Conservation (phyloP, 2,113 vertebrate species). For the Malurus melanocephalus region DNA sequence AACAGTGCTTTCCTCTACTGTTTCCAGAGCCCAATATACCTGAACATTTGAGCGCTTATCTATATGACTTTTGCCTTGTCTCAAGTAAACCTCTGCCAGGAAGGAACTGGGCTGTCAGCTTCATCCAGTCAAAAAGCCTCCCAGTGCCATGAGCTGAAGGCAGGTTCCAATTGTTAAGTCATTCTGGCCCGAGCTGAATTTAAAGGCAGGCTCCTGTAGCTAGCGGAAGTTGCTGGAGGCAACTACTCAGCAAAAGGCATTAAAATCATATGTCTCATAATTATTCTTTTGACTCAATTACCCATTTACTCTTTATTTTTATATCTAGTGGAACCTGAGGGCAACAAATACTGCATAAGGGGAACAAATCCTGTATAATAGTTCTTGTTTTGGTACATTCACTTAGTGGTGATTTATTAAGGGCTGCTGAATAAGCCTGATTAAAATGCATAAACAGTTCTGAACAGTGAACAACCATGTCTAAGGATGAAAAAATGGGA, state of each 20-base stretch:
- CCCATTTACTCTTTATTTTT: slow-evolving; percentile 66
- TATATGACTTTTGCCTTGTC: slow-evolving; percentile 50
- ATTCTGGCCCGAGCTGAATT: slow-evolving; percentile 71
- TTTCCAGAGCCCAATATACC: slow-evolving; percentile 52
- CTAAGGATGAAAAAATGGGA: slow-evolving; percentile 85
- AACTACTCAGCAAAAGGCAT: slow-evolving; percentile 52
- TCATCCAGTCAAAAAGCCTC: slow-evolving; percentile 67
- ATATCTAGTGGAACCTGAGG: slow-evolving; percentile 52
- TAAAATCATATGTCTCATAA: slow-evolving; percentile 66
- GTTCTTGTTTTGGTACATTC: slow-evolving; percentile 76
- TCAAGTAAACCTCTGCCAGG: slow-evolving; percentile 59
- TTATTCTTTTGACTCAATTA: slow-evolving; percentile 66
- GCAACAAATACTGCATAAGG: slow-evolving; percentile 59
- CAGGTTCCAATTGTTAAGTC: slow-evolving; percentile 76
- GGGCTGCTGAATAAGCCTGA: slow-evolving; percentile 81
- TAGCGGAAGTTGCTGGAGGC: slow-evolving; percentile 65
- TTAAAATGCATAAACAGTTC: slow-evolving; percentile 85
- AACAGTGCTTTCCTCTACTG: neutral
- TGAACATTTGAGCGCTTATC: slow-evolving; percentile 66
- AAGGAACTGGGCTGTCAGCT: slow-evolving; percentile 72
- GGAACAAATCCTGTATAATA: slow-evolving; percentile 67
- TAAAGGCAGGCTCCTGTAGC: slow-evolving; percentile 70
- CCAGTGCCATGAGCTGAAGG: slow-evolving; percentile 64
- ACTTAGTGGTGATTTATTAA: slow-evolving; percentile 84
- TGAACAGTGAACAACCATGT: slow-evolving; percentile 94